Evolutionary conservation across 2,797 vertebrate species (phyloP).

Genomic region (Ciconia nigra): DNA sequence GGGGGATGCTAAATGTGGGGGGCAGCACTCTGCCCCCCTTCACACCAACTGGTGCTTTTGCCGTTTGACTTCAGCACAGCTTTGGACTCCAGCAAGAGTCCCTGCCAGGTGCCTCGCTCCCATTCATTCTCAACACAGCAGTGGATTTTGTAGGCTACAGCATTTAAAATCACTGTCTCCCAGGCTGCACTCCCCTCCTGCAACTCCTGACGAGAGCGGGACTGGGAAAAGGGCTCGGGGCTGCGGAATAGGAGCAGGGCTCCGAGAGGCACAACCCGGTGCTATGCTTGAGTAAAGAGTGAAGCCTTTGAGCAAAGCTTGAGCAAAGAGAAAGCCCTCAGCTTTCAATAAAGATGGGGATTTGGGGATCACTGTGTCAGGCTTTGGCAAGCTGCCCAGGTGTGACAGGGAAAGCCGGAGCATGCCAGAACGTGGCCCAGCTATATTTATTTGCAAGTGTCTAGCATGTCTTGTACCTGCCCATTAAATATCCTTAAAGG

Average conservation of each 20-base stretch:
- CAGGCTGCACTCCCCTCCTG: not conserved
- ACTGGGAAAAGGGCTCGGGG: not conserved
- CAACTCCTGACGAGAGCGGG: accelerated
- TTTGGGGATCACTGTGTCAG: not conserved
- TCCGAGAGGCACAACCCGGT: not conserved
- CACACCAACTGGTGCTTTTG: not conserved
- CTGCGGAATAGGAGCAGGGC: not conserved
- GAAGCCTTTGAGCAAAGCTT: not conserved
- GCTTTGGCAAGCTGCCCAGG: not conserved
- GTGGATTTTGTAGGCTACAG: not conserved
- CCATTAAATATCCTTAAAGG: not conserved
- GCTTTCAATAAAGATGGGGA: not conserved
- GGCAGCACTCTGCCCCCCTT: not conserved
- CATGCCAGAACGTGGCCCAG: not conserved
- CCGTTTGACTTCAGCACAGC: not conserved
- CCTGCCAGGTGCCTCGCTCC: not conserved
- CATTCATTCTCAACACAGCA: not conserved
- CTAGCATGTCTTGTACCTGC: not conserved
- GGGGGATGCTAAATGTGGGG: not conserved
- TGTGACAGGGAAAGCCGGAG: not conserved
- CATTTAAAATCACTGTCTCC: not conserved
- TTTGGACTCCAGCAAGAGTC: not conserved
- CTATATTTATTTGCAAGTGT: not conserved
- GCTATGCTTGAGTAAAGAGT: not conserved
- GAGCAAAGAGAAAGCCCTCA: not conserved